These are phyloP conservation scores for Salpingus planirostris DNA, from an alignment of 2,888 invertebrate genomes.

Conservation along the genomic window DNA sequence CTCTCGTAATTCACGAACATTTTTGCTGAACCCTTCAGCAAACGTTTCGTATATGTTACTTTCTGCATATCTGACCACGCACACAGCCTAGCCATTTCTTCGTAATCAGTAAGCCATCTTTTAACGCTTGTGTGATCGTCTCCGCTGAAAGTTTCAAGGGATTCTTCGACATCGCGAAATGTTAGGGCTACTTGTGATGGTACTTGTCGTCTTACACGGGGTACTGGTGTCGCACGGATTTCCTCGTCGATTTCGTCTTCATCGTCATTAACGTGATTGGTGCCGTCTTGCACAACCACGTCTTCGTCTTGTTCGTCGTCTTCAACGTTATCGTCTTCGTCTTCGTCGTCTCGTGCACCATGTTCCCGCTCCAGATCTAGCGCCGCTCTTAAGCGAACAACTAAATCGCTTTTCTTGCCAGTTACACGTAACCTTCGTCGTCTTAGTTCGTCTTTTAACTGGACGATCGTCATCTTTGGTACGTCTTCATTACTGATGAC, in stretches of 20 bases:
- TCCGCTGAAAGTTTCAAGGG: neutral
- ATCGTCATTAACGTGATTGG: neutral
- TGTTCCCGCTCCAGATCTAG: neutral
- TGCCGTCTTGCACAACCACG: neutral
- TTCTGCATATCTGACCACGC: neutral
- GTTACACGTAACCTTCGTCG: too few species aligned
- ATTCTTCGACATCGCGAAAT: slow-evolving; percentile 1
- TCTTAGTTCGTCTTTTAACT: neutral
- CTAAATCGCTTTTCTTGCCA: too few species aligned
- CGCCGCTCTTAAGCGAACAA: neutral
- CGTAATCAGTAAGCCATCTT: neutral
- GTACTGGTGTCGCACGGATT: neutral
- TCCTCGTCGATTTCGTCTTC: neutral
- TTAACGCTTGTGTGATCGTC: neutral
- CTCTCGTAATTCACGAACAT: neutral
- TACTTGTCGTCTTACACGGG: neutral
- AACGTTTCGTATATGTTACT: too few species aligned
- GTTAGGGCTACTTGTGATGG: too few species aligned
- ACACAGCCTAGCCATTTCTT: neutral
- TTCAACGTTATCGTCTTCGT: neutral
- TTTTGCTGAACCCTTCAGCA: neutral
- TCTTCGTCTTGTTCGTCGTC: neutral
- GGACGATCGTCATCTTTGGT: neutral
- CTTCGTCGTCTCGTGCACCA: neutral
- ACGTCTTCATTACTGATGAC: neutral